Evolutionary conservation across 2,888 invertebrate genomes (phyloP).

Genomic region (Drosophila stalkeri): DNA sequence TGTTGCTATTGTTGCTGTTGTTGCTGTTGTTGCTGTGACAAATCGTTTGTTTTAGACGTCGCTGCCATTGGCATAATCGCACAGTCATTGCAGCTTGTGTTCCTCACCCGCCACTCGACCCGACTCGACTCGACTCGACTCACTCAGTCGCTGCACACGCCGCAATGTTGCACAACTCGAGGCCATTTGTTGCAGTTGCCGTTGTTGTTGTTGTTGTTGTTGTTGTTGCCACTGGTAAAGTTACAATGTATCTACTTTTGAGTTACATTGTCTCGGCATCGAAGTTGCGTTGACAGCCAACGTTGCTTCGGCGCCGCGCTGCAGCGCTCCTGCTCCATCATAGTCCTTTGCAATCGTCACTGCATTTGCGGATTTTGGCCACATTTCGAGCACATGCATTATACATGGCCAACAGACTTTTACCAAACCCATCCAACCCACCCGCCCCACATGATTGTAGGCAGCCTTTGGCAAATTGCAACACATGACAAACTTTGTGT

Average conservation of each 20-base stretch:
- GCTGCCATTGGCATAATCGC: conserved; percentile 77
- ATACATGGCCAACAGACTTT: conserved; percentile 57
- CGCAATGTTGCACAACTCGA: conserved; percentile 57
- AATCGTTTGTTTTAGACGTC: conserved; percentile 79
- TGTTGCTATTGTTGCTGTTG: conserved; percentile 42
- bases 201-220: conserved; percentile 10
- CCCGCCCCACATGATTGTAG: conserved; percentile 14
- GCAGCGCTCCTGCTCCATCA: conserved; percentile 1
- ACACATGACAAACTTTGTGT: conserved; percentile 77
- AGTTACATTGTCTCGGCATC: conserved; percentile 77
- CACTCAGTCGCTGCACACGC: conserved; percentile 18
- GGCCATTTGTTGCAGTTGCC: conserved; percentile 31
- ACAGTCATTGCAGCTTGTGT: conserved; percentile 73
- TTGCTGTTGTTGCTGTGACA: conserved; percentile 66
- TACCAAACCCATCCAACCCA: background rate
- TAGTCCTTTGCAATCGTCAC: conserved; percentile 52
- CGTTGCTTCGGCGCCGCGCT: conserved; percentile 10
- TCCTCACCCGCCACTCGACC: background rate
- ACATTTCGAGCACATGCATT: conserved; percentile 67
- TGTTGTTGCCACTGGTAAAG: conserved; percentile 35
- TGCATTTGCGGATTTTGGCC: conserved; percentile 64
- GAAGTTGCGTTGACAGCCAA: conserved; percentile 79
- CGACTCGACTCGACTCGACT: background rate
- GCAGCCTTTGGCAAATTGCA: conserved; percentile 61
- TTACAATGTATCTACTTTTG: conserved; percentile 78